Conservation (phyloP, 2,113 vertebrate species). For the Arvicanthis niloticus region DNA sequence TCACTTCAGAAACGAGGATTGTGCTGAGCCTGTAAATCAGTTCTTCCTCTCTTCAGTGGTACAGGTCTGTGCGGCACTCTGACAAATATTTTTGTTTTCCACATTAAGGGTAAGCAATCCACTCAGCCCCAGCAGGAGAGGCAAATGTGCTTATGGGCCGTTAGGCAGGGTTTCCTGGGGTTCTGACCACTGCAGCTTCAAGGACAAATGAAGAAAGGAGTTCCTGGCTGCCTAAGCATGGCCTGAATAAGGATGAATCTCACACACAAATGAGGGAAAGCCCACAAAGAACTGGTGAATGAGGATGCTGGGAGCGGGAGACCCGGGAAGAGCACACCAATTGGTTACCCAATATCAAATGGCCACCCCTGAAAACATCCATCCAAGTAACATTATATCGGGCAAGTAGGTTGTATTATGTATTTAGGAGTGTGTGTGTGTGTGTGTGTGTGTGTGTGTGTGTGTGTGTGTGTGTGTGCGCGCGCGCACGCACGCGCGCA, state of each 20-base stretch:
- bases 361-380: not conserved
- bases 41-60: conserved; percentile 3
- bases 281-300: not conserved
- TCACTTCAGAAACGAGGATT: not conserved
- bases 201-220: conserved; percentile 17
- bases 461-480: not conserved
- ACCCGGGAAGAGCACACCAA: not conserved
- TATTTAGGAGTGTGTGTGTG: not conserved
- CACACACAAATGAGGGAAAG: not conserved
- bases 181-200: not conserved
- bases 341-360: not conserved
- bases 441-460: not conserved
- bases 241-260: not conserved
- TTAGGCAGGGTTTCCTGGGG: not conserved
- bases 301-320: not conserved
- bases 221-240: not conserved
- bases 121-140: not conserved
- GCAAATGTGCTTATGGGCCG: not conserved
- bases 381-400: not conserved
- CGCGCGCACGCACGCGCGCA: too few relatives aligned
- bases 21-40: not conserved
- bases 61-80: too few relatives aligned
- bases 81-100: conserved; percentile 2
- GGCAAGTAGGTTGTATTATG: not conserved
- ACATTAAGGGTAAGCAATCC: not conserved